Evolutionary conservation across 2,888 invertebrate genomes (phyloP), one percentile per base, ranked within the genome.

Genomic region (Tillus elongatus): DNA sequence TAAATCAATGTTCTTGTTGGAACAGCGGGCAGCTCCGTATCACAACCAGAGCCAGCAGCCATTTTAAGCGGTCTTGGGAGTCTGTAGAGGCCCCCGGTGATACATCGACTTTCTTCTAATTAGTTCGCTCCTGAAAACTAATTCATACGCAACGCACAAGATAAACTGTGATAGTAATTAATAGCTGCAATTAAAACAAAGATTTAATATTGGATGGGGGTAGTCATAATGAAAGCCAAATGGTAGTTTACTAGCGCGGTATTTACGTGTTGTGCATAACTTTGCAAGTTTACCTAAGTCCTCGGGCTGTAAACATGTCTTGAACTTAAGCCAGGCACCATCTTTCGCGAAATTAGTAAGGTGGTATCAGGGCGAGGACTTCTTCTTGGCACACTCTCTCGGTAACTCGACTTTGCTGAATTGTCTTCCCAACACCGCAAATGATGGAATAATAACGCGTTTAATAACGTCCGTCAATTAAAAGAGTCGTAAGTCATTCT

Each of bases 201-300:
- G 62, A 63, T 63, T 61, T 64, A 63, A 60, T 60, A 59, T 56
- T 53, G 59, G 52, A 51, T 52, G 48, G 57, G 56, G 58, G 55
- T 42, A 39, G 46, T 50, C 52, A 58, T 61, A 63, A 63, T 60
- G 61, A 63, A 61, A 63, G 58, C 57, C 62, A 58, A 62, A 61
- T 58, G 60, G 58, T 60, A 57, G 56, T 60, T 60, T 58, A 58
- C 58, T 52, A 42, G 54, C 39, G 52, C 50, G 53, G 55, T 62
- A 63, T 64, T 65, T 64, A 65, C 65, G 65, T 65, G 64, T 64
- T 62, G 61, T 58, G 65, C 63, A 65, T 65, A 64, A 64, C 60
- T 64, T 64, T 57, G 53, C 60, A 64, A 64, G 58, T 64, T 64
- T 61, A 56, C 62, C 62, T 65, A 64, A 65, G 61, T 58, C 61